Conservation (phyloP, 23 tunicate species). For the Trididemnum miniatum region DNA sequence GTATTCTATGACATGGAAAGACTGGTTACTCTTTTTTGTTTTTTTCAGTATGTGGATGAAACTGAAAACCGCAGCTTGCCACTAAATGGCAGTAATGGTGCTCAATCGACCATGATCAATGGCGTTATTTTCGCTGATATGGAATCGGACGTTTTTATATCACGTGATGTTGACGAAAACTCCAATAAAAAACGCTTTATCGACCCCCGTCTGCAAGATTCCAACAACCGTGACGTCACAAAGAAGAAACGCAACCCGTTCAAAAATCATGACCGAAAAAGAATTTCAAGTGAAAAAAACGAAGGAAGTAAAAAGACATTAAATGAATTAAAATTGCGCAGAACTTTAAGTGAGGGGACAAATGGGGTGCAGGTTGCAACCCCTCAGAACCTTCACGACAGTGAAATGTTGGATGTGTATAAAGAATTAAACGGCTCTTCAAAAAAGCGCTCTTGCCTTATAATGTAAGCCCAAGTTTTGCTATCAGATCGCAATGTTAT, state of each 20-base stretch:
- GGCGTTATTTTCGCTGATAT: not conserved
- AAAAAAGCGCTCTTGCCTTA: not conserved
- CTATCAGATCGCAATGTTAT: no score
- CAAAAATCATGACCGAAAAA: no score
- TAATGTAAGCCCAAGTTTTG: no score
- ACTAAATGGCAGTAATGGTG: not conserved
- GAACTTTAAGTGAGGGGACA: not conserved
- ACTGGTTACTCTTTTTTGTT: no score
- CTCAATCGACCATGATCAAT: not conserved
- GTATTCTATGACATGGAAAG: no score
- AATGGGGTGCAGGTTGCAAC: not conserved
- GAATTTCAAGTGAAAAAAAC: not conserved
- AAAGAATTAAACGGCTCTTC: not conserved
- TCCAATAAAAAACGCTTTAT: not conserved
- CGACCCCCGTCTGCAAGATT: no score
- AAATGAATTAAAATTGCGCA: not conserved
- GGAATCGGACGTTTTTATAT: not conserved
- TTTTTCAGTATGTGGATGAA: no score
- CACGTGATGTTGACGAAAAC: not conserved
- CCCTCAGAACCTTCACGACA: not conserved
- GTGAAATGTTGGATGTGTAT: not conserved
- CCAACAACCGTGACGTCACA: no score
- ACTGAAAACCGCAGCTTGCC: no score
- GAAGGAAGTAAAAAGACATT: not conserved
- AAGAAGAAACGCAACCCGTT: no score